Evolutionary conservation across 2,113 vertebrate species (phyloP).

Genomic region (Pleuronectes platessa): DNA sequence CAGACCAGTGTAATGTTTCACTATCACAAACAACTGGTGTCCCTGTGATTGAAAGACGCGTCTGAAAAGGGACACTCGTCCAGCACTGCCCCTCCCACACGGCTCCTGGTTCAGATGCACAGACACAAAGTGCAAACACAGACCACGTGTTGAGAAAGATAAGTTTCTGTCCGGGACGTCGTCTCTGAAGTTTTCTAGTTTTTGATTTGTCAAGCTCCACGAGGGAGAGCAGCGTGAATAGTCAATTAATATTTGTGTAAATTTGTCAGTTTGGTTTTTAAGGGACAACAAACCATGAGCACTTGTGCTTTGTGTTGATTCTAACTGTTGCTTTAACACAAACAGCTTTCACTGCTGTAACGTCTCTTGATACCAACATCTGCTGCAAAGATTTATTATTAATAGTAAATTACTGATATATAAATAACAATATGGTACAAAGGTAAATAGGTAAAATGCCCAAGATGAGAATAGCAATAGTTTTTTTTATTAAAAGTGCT

Average conservation of each 20-base stretch:
- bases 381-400: no score
- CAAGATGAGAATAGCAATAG: no score
- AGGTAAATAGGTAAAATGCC: no score
- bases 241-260: not conserved
- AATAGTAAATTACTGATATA: no score
- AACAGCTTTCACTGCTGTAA: no score
- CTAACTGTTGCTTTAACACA: no score
- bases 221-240: not conserved
- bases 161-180: slow-evolving; percentile 10
- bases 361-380: not conserved
- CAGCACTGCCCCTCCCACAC: slow-evolving; percentile 36
- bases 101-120: slow-evolving; percentile 53
- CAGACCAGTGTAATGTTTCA: slow-evolving; percentile 2
- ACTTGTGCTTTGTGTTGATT: no score
- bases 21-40: slow-evolving; percentile 21
- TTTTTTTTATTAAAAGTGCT: no score
- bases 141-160: slow-evolving; percentile 46
- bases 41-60: slow-evolving; percentile 25
- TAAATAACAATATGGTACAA: no score
- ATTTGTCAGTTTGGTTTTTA: not conserved
- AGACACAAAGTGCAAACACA: slow-evolving; percentile 50
- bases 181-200: no score
- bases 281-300: not conserved
- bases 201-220: slow-evolving; percentile 35
- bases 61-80: slow-evolving; percentile 42